phyloP scores from a whole-genome alignment of 2,888 invertebrate species.

The Thecophora atra region DNA sequence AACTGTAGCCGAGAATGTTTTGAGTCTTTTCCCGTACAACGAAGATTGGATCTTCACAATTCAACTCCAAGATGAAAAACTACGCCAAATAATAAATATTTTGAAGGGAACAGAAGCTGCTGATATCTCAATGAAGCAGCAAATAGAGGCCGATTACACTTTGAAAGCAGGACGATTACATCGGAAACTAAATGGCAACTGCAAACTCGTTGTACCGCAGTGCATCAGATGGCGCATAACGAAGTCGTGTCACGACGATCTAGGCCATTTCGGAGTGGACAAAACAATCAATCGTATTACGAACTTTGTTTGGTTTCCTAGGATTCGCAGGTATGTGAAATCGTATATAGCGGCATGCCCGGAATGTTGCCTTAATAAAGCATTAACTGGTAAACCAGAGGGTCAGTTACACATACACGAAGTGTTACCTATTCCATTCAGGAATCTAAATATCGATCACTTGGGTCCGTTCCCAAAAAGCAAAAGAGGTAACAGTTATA shows the following conservation, averaged over 20 bases:
- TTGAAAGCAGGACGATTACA: constrained; percentile 2
- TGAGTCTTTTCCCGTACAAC: too few species aligned
- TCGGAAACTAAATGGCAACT: constrained; percentile 18
- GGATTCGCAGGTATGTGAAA: constrained; percentile 45
- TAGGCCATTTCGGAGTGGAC: constrained; percentile 43
- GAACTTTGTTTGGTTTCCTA: constrained; percentile 45
- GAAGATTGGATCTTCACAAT: too few species aligned
- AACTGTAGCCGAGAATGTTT: background rate
- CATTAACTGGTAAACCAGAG: too few species aligned
- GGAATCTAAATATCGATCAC: too few species aligned
- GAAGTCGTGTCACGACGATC: constrained; percentile 43
- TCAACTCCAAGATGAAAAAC: constrained; percentile 30
- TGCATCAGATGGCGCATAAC: constrained; percentile 43
- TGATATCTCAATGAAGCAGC: background rate
- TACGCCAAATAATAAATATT: constrained; percentile 4
- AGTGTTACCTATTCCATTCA: too few species aligned
- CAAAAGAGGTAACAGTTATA: too few species aligned
- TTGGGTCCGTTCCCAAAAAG: too few species aligned
- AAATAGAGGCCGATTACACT: constrained; percentile 29
- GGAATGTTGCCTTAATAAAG: too few species aligned
- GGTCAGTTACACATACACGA: too few species aligned
- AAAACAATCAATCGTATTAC: constrained; percentile 43
- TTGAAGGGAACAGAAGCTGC: background rate
- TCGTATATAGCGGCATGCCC: too few species aligned
- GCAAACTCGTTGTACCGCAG: constrained; percentile 31